phyloP scores from a whole-genome alignment of 2,888 invertebrate genomes.

The Drosophila falleni region DNA sequence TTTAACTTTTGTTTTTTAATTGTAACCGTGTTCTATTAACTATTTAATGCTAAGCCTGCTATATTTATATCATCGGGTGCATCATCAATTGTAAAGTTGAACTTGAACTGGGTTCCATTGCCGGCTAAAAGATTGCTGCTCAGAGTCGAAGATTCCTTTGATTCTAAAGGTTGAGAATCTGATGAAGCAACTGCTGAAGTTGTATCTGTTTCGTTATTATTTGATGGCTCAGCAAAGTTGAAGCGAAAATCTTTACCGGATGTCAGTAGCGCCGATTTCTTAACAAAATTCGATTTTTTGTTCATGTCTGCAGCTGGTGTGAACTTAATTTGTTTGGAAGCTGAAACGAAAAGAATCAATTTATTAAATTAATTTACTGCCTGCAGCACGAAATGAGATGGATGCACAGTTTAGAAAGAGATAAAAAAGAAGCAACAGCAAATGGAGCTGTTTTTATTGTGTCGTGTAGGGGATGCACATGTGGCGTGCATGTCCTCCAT shows the following conservation, averaged over 20 bases:
- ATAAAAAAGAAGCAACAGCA: slow-evolving; percentile 6
- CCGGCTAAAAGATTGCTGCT: slow-evolving; percentile 32
- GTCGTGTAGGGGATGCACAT: background rate
- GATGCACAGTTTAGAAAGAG: slow-evolving; percentile 26
- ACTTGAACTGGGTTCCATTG: slow-evolving; percentile 87
- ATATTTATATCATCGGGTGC: slow-evolving; percentile 66
- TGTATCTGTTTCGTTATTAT: background rate
- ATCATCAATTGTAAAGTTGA: slow-evolving; percentile 87
- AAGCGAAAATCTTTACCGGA: slow-evolving; percentile 87
- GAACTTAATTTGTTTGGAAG: slow-evolving; percentile 86
- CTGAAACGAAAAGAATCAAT: slow-evolving; percentile 47
- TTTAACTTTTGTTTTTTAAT: background rate
- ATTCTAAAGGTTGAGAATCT: slow-evolving; percentile 44
- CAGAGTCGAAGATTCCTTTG: slow-evolving; percentile 5
- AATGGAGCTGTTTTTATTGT: background rate
- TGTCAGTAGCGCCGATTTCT: slow-evolving; percentile 87
- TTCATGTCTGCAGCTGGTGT: slow-evolving; percentile 86
- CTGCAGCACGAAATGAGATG: background rate
- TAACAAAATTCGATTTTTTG: slow-evolving; percentile 89
- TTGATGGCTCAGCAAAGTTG: slow-evolving; percentile 86
- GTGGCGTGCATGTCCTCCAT: background rate
- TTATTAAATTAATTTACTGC: too few species aligned
- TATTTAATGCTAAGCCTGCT: slow-evolving; percentile 69
- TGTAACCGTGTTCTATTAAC: background rate
- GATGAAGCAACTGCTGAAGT: background rate